Conservation (phyloP, 2,888 invertebrate genomes). For the Cosmopolites sordidus region DNA sequence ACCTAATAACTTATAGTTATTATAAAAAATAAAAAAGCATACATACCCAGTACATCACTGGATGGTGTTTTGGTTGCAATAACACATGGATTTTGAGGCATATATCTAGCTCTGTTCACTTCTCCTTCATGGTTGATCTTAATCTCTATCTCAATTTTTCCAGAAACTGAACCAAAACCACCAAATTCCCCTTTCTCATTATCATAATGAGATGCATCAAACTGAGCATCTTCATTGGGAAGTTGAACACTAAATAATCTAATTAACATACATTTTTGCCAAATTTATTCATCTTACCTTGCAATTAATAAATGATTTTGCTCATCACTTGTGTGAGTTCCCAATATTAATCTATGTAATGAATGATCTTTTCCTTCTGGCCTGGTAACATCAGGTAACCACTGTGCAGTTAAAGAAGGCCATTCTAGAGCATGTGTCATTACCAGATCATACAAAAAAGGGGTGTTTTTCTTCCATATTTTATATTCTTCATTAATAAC, state of each 20-base stretch:
- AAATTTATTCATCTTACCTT: slow-evolving; percentile 61
- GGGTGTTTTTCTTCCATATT: slow-evolving; percentile 99
- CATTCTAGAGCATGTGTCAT: slow-evolving; percentile 99
- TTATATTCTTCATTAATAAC: slow-evolving; percentile 99
- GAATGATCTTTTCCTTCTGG: slow-evolving; percentile 98
- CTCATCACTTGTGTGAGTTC: slow-evolving; percentile 99
- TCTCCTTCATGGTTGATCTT: slow-evolving; percentile 99
- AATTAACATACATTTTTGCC: neutral
- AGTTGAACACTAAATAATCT: slow-evolving; percentile 47
- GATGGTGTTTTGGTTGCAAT: slow-evolving; percentile 99
- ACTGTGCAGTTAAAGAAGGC: slow-evolving; percentile 99
- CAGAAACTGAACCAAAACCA: slow-evolving; percentile 98
- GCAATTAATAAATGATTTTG: slow-evolving; percentile 98
- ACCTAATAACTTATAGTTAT: too few species aligned
- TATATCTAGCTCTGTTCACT: slow-evolving; percentile 96
- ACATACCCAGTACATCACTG: slow-evolving; percentile 77
- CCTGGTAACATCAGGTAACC: slow-evolving; percentile 98
- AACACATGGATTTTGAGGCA: slow-evolving; percentile 99
- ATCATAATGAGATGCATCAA: slow-evolving; percentile 98
- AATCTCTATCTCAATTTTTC: slow-evolving; percentile 99
- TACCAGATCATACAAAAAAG: slow-evolving; percentile 95
- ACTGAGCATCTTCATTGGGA: slow-evolving; percentile 98
- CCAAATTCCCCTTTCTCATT: slow-evolving; percentile 99
- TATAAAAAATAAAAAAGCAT: too few species aligned
- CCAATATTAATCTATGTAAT: slow-evolving; percentile 92